Evolutionary conservation across 1,140 invertebrate genomes (phyloP), one percentile per base, ranked within the genome.

Genomic region (Acromyrmex echinatior): DNA sequence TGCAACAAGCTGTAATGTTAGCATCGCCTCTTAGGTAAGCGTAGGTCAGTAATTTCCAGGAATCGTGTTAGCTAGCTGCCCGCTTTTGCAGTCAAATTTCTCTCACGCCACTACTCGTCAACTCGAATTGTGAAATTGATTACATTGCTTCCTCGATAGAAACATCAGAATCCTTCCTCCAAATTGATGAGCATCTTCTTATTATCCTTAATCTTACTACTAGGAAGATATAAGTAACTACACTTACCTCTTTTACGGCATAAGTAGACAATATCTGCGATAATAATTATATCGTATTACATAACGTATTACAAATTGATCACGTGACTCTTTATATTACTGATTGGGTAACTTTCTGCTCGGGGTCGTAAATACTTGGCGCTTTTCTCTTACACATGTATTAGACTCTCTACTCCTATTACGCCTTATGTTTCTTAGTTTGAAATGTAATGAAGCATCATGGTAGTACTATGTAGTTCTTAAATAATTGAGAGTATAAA

Each of bases 21-120:
- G 39, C 45, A 62, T 74, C 56, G 39, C 68, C 39, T 31, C 39
- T 82, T 74, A 60, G 12, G 39, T 25, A 21, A 62, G 25, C 21
- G 68, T 81, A 73, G 35, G 74, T 84, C 2, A 63, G 80, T 58
- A 84, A 84, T 84, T 84, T 74, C 25, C 39, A 74, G 56, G 56
- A 49, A 60, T 70, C 21, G n/a, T 31, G n/a, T 62, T 51, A 53
- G 79, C 31, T 51, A 31, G 70, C 39, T n/a, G 7, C 39, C 7
- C 56, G 68, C 80, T 84, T 84, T 62, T 74, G 53, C 70, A 65
- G 80, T 62, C 56, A 84, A 84, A 74, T 84, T 84, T 84, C 56
- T 39, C 39, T 49, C 70, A 18, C 53, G 18, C 12, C 49, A 39
- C 35, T 35, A 28, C 21, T 71, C 66, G 49, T 80, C 79, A 70